Evolutionary conservation across 2,888 invertebrate genomes (phyloP).

Genomic region (Tachina grossa): DNA sequence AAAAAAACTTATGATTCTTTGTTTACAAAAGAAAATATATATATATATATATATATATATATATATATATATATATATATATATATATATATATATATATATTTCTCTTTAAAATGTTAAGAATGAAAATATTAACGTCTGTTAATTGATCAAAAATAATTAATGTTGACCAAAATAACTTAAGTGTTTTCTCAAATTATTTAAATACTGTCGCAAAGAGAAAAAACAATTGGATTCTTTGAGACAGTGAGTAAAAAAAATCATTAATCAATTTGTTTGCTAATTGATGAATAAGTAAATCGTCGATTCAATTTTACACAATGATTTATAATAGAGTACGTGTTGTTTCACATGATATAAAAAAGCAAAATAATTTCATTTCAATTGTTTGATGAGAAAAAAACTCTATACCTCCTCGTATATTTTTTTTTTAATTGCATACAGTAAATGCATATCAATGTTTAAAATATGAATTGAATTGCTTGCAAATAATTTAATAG

Average conservation of each 20-base stretch:
- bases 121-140: slow-evolving; percentile 24
- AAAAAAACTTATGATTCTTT: not conserved
- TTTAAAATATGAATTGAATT: not conserved
- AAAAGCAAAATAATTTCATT: no score
- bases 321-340: not conserved
- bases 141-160: slow-evolving; percentile 15
- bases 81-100: no score
- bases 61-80: no score
- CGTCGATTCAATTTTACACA: slow-evolving; percentile 30
- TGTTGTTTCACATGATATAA: not conserved
- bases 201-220: not conserved
- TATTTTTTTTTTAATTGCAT: no score
- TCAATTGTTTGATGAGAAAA: no score
- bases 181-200: slow-evolving; percentile 21
- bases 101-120: not conserved
- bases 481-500: not conserved
- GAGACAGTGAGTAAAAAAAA: not conserved
- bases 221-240: not conserved
- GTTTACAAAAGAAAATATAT: slow-evolving; percentile 6
- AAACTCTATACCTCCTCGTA: no score
- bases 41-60: no score
- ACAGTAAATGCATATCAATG: no score
- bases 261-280: slow-evolving; percentile 5
- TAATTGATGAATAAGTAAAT: slow-evolving; percentile 30
- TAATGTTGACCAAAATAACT: not conserved